These are phyloP conservation scores for Lingula anatina DNA, from an alignment of 2,888 invertebrate species.

Conservation along the genomic window DNA sequence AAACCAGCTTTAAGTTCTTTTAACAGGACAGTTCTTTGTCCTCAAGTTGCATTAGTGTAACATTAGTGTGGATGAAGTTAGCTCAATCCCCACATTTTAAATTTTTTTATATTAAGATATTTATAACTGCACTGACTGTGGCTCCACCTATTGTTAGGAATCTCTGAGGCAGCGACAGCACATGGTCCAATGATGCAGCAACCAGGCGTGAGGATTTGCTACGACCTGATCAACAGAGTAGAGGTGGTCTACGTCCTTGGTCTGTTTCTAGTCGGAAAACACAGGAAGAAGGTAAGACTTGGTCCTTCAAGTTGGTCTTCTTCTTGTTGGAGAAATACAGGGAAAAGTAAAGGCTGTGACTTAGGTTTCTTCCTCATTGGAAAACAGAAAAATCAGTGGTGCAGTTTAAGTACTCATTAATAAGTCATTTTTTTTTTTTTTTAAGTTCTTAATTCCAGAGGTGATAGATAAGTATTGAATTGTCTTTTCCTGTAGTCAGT, in stretches of 20 bases:
- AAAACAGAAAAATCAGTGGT: not conserved
- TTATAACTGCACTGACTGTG: not conserved
- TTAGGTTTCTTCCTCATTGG: not conserved
- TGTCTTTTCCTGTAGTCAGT: no score
- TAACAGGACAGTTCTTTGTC: no score
- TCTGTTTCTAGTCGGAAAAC: conserved; percentile 51
- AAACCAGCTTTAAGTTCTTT: no score
- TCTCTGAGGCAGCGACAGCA: conserved; percentile 36
- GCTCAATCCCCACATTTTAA: not conserved
- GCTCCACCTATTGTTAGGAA: conserved; percentile 22
- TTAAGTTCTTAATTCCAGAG: no score
- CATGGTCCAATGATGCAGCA: conserved; percentile 41
- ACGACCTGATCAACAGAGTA: conserved; percentile 46
- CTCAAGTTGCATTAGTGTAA: no score
- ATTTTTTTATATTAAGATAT: not conserved
- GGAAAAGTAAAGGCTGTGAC: not conserved
- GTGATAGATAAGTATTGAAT: no score
- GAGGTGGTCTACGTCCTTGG: conserved; percentile 52
- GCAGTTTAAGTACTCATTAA: no score
- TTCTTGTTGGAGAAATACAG: no score
- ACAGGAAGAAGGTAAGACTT: conserved; percentile 49
- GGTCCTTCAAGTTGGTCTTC: no score
- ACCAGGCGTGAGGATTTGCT: conserved; percentile 43
- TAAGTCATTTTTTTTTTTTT: no score
- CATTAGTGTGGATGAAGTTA: no score